Evolutionary conservation across 35 echinoderm and acorn worm genomes (phyloP), one percentile per base, ranked within the genome.

Genomic region (Apostichopus parvimensis): DNA sequence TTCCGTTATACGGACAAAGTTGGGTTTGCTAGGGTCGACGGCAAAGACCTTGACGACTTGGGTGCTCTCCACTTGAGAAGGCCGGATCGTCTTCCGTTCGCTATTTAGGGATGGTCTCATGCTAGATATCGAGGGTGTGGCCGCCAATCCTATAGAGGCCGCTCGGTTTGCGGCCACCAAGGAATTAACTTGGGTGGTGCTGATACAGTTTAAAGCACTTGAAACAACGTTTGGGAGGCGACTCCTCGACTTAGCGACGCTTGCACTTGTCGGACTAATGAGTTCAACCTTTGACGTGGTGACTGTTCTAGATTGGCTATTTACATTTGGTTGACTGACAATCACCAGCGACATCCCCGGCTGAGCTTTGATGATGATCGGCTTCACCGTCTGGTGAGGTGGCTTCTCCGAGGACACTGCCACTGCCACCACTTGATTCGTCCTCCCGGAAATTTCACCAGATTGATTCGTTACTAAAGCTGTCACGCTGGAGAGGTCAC

Each of bases 291-390:
- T 93, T 1, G 72, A 88, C 77, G 52, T 76, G 8, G 83, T 79
- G 1, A 76, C 73, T 6, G 92, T 93, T n/a, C 92, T 87, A 18
- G 92, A 81, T 59, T 28, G 73, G 11, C 57, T 88, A 62, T 78
- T 96, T 77, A 83, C 88, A 77, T 91, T 97, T 13, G 90, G 87
- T 62, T 94, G 93, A 8, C 93, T 92, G n/a, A 97, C 93, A n/a
- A 94, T 89, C 1, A 97, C 95, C 55, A 97, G 84, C 54, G 93
- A 94, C 54, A 97, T 66, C 3, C 95, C 95, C 8, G 95, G 95
- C 75, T 97, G 95, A 5, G 95, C 84, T 61, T 97, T 97, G 8
- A 97, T 97, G 64, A 94, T 94, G 57, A 97, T 94, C 6, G 95
- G 93, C 82, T 94, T 93, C 10, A 97, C 93, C 34, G 95, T 94